Percentiles rank a stretch among this genome's conserved stretches.
Evolutionary conservation across 2,888 invertebrate species (phyloP).

Genomic region (Anagyrus pseudococci): DNA sequence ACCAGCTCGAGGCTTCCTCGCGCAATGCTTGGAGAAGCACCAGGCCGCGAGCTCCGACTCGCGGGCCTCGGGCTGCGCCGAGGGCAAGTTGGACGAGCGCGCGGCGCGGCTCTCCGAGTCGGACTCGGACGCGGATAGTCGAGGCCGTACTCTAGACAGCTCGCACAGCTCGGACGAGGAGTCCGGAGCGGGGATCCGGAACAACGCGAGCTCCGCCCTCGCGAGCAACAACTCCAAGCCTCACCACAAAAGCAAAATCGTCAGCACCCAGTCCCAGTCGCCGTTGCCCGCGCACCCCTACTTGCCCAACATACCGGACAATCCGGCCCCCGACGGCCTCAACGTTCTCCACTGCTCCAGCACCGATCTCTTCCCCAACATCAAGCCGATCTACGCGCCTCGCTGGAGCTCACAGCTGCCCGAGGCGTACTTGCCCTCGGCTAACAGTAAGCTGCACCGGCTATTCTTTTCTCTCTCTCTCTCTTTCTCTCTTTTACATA

Average conservation of each 20-base stretch:
- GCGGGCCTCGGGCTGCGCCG: constrained; percentile 12
- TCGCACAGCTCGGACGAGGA: constrained; percentile 90
- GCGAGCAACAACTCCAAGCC: constrained; percentile 50
- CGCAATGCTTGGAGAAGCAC: too few species aligned
- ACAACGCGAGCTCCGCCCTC: too few species aligned
- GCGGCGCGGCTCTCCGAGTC: constrained; percentile 66
- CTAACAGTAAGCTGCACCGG: constrained; percentile 47
- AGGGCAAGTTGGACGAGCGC: constrained; percentile 23
- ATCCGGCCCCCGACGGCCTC: constrained; percentile 48
- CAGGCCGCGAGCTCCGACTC: too few species aligned
- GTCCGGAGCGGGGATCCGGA: not conserved
- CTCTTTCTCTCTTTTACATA: not conserved
- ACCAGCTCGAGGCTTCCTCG: too few species aligned
- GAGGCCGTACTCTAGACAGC: constrained; percentile 85
- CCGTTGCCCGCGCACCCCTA: constrained; percentile 58
- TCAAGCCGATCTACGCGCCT: constrained; percentile 71
- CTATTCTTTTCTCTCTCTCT: not conserved
- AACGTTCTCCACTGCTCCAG: constrained; percentile 63
- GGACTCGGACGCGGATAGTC: constrained; percentile 82
- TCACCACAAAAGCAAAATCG: constrained; percentile 59
- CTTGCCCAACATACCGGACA: constrained; percentile 66
- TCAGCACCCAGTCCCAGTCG: constrained; percentile 52
- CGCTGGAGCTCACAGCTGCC: constrained; percentile 75
- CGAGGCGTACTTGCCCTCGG: constrained; percentile 67
- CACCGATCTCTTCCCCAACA: constrained; percentile 73